These are phyloP conservation scores for Brachycybe producta DNA, from an alignment of 2,888 invertebrate genomes.

Conservation along the genomic window DNA sequence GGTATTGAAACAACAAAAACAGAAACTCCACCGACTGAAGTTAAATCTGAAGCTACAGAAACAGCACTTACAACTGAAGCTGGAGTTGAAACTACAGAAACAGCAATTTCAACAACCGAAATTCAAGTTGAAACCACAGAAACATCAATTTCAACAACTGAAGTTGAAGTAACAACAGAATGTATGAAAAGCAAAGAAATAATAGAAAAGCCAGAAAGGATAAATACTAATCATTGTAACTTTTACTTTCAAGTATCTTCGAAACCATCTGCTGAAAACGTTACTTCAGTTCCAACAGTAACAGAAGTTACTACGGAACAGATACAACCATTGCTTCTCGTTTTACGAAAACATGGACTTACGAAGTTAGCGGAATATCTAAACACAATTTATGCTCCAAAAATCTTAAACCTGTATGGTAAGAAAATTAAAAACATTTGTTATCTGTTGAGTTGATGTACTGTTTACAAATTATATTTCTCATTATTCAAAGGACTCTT, in stretches of 20 bases:
- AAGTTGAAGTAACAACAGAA: not conserved
- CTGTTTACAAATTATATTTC: not conserved
- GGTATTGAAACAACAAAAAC: not conserved
- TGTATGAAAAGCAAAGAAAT: not conserved
- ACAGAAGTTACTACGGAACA: not conserved
- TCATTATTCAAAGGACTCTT: constrained; percentile 1
- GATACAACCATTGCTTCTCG: constrained; percentile 5
- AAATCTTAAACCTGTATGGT: constrained; percentile 14
- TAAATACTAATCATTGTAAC: too few relatives aligned
- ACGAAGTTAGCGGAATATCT: constrained; percentile 7
- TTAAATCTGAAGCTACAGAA: not conserved
- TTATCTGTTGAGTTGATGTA: not conserved
- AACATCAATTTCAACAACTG: not conserved
- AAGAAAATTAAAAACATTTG: not conserved
- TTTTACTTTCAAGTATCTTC: too few relatives aligned
- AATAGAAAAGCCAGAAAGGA: constrained; percentile 1
- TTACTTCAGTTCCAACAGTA: too few relatives aligned
- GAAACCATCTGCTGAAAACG: too few relatives aligned
- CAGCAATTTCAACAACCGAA: not conserved
- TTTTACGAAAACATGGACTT: not conserved
- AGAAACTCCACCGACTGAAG: not conserved
- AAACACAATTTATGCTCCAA: constrained; percentile 10
- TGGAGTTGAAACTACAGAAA: not conserved
- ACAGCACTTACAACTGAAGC: not conserved
- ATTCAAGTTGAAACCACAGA: not conserved